Percentiles rank a stretch among this genome's conserved stretches.
These are phyloP conservation scores for Petrocephalus schoutedeni DNA, from an alignment of 2,797 vertebrate species.

Conservation along the genomic window DNA sequence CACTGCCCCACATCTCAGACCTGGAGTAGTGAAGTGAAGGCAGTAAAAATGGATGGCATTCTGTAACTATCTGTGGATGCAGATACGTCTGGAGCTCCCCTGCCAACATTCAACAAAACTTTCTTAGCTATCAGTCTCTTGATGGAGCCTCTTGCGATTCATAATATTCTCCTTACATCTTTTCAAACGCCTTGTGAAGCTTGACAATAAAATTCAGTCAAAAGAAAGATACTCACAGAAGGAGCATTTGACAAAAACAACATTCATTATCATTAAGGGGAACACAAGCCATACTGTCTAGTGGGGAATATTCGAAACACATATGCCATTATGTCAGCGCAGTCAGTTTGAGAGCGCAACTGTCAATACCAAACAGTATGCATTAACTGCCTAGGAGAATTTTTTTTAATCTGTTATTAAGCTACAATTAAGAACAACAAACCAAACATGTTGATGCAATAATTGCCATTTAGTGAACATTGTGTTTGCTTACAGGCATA, in stretches of 20 bases:
- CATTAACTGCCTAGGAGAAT: background rate
- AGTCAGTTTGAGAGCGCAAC: background rate
- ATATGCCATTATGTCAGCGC: background rate
- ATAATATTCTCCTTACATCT: background rate
- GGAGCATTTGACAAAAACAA: background rate
- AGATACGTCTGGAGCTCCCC: background rate
- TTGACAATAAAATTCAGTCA: background rate
- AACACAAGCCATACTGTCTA: background rate
- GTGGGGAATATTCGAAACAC: background rate
- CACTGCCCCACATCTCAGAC: background rate
- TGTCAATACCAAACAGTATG: background rate
- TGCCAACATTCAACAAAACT: background rate
- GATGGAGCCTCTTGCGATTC: background rate
- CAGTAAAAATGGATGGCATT: conserved; percentile 39
- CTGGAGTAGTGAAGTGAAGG: conserved; percentile 28
- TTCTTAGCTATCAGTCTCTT: background rate
- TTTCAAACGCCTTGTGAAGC: background rate
- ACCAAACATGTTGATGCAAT: conserved; percentile 9
- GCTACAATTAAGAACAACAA: background rate
- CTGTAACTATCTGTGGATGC: conserved; percentile 36
- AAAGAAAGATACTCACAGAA: background rate
- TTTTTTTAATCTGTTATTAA: background rate
- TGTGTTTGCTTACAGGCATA: background rate
- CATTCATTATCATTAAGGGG: background rate
- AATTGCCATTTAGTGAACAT: background rate